Percentiles rank a stretch among this genome's conserved stretches.
These are phyloP conservation scores for Druceiella hillmani DNA, from an alignment of 2,888 invertebrate species.

Conservation along the genomic window DNA sequence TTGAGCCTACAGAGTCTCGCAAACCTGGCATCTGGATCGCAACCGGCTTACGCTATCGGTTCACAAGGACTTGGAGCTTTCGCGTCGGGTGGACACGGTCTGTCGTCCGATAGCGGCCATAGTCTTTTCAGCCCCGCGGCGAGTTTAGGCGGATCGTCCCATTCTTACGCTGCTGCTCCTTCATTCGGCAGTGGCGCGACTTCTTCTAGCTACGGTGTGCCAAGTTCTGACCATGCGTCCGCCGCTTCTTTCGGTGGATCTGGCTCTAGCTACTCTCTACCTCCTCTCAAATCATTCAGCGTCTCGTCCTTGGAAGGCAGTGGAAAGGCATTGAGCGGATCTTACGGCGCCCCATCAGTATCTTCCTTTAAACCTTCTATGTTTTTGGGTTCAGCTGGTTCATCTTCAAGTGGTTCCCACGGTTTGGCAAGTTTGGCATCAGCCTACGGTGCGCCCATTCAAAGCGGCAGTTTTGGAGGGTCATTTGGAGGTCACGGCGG, in stretches of 20 bases:
- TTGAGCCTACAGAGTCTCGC: slow-evolving; percentile 33
- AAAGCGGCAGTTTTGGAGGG: slow-evolving; percentile 32
- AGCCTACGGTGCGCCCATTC: slow-evolving; percentile 32
- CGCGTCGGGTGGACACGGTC: slow-evolving; percentile 18
- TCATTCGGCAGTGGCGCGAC: slow-evolving; percentile 5
- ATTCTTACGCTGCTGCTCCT: slow-evolving; percentile 30
- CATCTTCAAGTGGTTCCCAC: slow-evolving; percentile 31
- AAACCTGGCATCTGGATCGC: slow-evolving; percentile 31
- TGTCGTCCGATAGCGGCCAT: slow-evolving; percentile 35
- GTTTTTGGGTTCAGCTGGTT: slow-evolving; percentile 37
- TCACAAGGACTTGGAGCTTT: slow-evolving; percentile 45
- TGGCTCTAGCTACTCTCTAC: slow-evolving; percentile 27
- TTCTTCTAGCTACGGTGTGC: slow-evolving; percentile 28
- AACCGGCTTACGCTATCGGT: slow-evolving; percentile 39
- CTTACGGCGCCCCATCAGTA: slow-evolving; percentile 34
- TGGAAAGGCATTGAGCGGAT: slow-evolving; percentile 31
- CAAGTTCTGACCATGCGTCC: slow-evolving; percentile 30
- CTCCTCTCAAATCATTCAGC: slow-evolving; percentile 11
- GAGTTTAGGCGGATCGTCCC: slow-evolving; percentile 21
- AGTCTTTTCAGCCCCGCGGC: slow-evolving; percentile 36
- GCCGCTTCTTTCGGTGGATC: slow-evolving; percentile 22
- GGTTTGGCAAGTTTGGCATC: slow-evolving; percentile 33
- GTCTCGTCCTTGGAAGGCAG: slow-evolving; percentile 30
- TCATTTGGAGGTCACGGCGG: slow-evolving; percentile 26
- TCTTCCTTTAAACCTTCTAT: slow-evolving; percentile 44